Evolutionary conservation across 2,888 invertebrate genomes (phyloP).

Genomic region (Papilio gigon): DNA sequence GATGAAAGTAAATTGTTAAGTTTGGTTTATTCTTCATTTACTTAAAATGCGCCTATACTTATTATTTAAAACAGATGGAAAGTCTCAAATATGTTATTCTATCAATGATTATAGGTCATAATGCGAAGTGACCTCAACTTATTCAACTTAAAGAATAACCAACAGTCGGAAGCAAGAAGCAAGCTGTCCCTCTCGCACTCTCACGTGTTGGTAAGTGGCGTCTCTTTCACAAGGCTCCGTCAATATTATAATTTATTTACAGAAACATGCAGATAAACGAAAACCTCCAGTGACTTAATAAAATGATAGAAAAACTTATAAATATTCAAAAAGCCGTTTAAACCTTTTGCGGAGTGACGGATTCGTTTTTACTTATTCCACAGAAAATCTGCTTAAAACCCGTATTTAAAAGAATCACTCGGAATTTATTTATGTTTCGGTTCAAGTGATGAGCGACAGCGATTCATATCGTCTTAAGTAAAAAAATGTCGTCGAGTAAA

Average conservation of each 20-base stretch:
- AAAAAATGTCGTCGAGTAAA: too few relatives aligned
- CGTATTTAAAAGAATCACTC: conserved; percentile 82
- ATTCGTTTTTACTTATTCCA: conserved; percentile 82
- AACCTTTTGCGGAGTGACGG: conserved; percentile 79
- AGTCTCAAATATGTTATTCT: too few relatives aligned
- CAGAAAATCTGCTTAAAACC: conserved; percentile 83
- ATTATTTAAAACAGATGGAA: too few relatives aligned
- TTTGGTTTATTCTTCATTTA: too few relatives aligned
- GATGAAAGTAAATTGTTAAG: too few relatives aligned
- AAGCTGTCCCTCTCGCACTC: background rate
- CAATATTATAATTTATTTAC: conserved; percentile 39
- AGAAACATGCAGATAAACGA: conserved; percentile 27
- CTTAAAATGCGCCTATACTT: too few relatives aligned
- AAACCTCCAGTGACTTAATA: conserved; percentile 62
- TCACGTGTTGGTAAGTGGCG: background rate
- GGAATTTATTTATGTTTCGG: conserved; percentile 74
- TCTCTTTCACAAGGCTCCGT: conserved; percentile 7
- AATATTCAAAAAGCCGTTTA: conserved; percentile 77
- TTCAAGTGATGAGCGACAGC: conserved; percentile 45
- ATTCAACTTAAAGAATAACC: background rate
- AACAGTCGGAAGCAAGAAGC: background rate
- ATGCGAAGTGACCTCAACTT: background rate
- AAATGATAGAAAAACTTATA: conserved; percentile 82
- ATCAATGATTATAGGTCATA: too few relatives aligned
- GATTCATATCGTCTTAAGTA: conserved; percentile 41